A percentile compares a stretch with the other conserved stretches of the same genome.
phyloP scores from a whole-genome alignment of 2,113 vertebrate genomes.

The Neolamprologus modestus region DNA sequence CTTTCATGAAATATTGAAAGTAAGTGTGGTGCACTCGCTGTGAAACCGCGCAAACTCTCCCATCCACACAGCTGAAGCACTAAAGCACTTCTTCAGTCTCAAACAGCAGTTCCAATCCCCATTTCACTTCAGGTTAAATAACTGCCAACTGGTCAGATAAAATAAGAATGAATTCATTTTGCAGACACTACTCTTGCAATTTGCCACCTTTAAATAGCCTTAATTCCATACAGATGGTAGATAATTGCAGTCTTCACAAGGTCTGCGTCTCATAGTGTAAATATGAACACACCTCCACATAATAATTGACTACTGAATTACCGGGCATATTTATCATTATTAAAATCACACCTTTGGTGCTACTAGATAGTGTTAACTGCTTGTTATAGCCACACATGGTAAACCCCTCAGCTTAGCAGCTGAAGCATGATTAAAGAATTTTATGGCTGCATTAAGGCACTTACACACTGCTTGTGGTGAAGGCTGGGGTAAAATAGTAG shows the following conservation, averaged over 20 bases:
- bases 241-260: neutral
- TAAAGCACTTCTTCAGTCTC: neutral
- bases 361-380: neutral
- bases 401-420: neutral
- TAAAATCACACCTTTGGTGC: neutral
- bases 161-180: neutral
- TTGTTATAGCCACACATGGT: neutral
- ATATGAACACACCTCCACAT: neutral
- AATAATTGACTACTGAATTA: neutral
- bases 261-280: neutral
- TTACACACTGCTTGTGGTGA: neutral
- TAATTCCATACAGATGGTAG: neutral
- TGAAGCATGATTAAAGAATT: neutral
- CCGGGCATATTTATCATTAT: neutral
- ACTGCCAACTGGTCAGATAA: neutral
- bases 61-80: neutral
- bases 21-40: neutral
- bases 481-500: neutral
- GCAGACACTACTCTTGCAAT: neutral
- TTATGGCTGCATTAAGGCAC: neutral
- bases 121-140: neutral
- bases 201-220: neutral
- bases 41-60: neutral
- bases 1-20: constrained; percentile 29
- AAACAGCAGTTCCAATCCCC: neutral